Conservation (phyloP, 1,140 invertebrate species). For the Ctenoplectra terminalis region DNA sequence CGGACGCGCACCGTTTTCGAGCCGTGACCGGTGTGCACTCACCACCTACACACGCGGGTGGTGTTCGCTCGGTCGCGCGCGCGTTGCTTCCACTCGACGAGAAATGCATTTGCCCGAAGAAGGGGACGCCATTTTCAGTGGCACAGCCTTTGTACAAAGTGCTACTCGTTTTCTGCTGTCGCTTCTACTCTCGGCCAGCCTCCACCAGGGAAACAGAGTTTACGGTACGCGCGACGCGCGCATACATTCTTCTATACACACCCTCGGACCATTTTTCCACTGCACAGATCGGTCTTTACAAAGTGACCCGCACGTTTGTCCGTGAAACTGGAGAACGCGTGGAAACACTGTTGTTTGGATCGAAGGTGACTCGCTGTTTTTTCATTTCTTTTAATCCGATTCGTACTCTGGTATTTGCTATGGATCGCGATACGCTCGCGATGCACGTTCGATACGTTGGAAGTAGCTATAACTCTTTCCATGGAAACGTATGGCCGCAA, state of each 20-base stretch:
- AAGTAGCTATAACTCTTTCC: background rate
- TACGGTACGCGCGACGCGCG: background rate
- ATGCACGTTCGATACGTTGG: background rate
- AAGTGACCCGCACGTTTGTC: too few species aligned
- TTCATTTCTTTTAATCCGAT: too few species aligned
- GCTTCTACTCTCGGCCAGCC: conserved; percentile 36
- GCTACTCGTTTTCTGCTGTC: conserved; percentile 65
- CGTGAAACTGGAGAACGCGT: too few species aligned
- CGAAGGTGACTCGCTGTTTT: too few species aligned
- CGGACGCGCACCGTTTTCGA: background rate
- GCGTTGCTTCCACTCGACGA: conserved; percentile 55
- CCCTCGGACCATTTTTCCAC: background rate
- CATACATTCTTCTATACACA: conserved; percentile 1
- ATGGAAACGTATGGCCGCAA: background rate
- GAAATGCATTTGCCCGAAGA: conserved; percentile 64
- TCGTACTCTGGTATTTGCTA: too few species aligned
- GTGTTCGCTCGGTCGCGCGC: background rate
- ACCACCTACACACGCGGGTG: background rate
- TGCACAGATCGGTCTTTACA: background rate
- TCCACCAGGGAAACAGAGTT: conserved; percentile 27
- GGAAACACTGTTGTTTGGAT: too few species aligned
- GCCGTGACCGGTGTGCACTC: background rate
- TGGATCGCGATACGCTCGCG: background rate
- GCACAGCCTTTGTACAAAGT: conserved; percentile 62
- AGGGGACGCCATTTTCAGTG: conserved; percentile 65